Base-by-base conservation (phyloP, 1,140 invertebrate genomes). In the Drosophila aff. region DNA sequence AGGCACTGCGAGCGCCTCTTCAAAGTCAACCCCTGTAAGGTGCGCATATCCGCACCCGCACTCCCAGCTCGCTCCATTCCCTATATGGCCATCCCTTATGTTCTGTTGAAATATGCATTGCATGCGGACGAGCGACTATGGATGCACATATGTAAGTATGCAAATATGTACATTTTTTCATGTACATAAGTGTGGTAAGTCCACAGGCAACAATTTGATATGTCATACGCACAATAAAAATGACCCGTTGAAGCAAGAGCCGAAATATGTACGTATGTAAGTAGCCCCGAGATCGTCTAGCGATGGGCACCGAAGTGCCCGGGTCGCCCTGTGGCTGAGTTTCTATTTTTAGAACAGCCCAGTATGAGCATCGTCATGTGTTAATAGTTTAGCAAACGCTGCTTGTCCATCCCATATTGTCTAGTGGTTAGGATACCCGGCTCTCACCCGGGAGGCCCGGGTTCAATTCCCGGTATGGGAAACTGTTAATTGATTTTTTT, bases 391-490 rank as follows among this genome's bases (percentile, higher is more conserved):
- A 16, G 16, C 18, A 21, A 0, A 0, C 0, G 0, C 0, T 0
- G 4, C 0, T 26, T 18, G 16, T 44, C 21, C 18, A 26, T 94
- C 93, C 94, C 94, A 94, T 95, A 94, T 95, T 94, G 94, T 95
- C 95, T 96, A 96, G 96, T 96, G 96, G 96, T 95, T 96, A 96
- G 96, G 95, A 96, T 96, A 96, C 94, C 95, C 96, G 95, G 96
- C 95, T 96, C 95, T 96, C 96, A 96, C 96, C 96, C 95, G 95
- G 95, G 95, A 96, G 49, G 49, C 96, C 95, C 95, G 96, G 95
- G 96, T 96, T 96, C 96, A 95, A 96, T 96, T 96, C 96, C 96
- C 95, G 95, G 96, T 95, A 96, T 95, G 95, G 96, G 95, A 96
- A 96, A 26, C 21, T 18, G 13, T 1, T 1, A 1, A 2, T 7